These are phyloP conservation scores for Drosophila neonasuta DNA, from an alignment of 2,888 invertebrate species.

Conservation along the genomic window DNA sequence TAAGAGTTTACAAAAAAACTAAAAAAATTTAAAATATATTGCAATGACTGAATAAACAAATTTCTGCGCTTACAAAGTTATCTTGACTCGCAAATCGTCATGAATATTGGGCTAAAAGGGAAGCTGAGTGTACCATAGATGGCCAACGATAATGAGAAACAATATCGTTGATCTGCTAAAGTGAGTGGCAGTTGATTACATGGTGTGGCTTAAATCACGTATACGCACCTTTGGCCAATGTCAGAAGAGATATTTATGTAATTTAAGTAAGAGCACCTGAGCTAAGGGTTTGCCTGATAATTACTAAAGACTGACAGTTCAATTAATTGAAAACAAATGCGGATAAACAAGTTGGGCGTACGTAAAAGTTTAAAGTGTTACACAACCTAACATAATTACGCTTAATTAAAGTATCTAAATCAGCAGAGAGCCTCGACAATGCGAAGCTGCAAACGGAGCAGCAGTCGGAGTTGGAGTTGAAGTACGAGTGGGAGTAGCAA, in stretches of 20 bases:
- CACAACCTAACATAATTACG: slow-evolving; percentile 54
- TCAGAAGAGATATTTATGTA: neutral
- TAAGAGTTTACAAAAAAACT: too few relatives aligned
- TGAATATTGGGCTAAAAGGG: neutral
- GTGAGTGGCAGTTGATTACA: slow-evolving; percentile 6
- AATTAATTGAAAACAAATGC: slow-evolving; percentile 29
- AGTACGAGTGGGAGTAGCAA: slow-evolving; percentile 17
- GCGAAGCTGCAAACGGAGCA: neutral
- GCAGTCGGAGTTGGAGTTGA: slow-evolving; percentile 21
- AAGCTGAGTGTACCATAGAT: neutral
- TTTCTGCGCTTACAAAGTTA: neutral
- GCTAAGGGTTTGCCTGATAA: slow-evolving; percentile 10
- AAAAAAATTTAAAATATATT: too few relatives aligned
- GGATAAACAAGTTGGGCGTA: slow-evolving; percentile 29
- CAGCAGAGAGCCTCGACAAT: slow-evolving; percentile 10
- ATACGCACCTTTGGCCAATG: slow-evolving; percentile 10
- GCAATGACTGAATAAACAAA: neutral
- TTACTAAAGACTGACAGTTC: slow-evolving; percentile 29
- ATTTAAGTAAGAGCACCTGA: slow-evolving; percentile 7
- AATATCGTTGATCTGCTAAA: neutral
- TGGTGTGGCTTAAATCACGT: neutral
- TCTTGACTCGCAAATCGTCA: neutral
- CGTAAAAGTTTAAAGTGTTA: slow-evolving; percentile 34
- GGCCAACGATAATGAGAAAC: neutral
- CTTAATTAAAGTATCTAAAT: slow-evolving; percentile 64